phyloP scores from a whole-genome alignment of 2,113 vertebrate species.

The Nyctereutes procyonoides region DNA sequence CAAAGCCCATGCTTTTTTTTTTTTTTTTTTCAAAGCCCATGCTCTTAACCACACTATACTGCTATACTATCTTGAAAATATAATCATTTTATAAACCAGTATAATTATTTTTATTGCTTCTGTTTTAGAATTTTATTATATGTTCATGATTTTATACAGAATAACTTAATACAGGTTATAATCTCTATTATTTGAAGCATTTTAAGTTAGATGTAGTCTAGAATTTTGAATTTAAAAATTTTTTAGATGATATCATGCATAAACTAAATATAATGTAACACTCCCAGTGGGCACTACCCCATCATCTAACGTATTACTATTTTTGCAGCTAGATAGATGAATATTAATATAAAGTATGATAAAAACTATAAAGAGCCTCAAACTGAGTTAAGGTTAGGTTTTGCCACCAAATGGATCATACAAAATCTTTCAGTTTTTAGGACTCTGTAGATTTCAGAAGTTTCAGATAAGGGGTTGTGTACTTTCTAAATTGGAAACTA shows the following conservation, averaged over 20 bases:
- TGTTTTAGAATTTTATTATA: slow-evolving; percentile 11
- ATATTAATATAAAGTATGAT: not conserved
- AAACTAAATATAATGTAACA: not conserved
- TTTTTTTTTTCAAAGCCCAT: not conserved
- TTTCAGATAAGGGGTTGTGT: not conserved
- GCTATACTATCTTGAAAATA: not conserved
- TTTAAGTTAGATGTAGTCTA: not conserved
- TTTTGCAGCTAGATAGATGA: not conserved
- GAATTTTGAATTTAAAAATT: slow-evolving; percentile 32
- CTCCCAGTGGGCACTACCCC: not conserved
- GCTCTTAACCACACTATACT: not conserved
- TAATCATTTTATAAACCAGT: not conserved
- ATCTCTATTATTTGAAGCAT: slow-evolving; percentile 37
- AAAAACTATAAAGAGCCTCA: not conserved
- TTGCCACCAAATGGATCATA: not conserved
- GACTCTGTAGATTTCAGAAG: not conserved
- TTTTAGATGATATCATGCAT: not conserved
- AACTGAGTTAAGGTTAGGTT: not conserved
- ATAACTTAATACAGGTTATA: not conserved
- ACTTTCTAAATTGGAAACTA: not conserved
- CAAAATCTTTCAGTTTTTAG: not conserved
- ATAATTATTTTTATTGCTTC: not conserved
- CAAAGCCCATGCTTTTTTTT: not conserved
- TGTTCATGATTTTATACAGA: slow-evolving; percentile 42
- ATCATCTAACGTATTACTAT: not conserved